These are phyloP conservation scores for Sitta carolinensis DNA, from an alignment of 2,797 vertebrate species.

Conservation along the genomic window DNA sequence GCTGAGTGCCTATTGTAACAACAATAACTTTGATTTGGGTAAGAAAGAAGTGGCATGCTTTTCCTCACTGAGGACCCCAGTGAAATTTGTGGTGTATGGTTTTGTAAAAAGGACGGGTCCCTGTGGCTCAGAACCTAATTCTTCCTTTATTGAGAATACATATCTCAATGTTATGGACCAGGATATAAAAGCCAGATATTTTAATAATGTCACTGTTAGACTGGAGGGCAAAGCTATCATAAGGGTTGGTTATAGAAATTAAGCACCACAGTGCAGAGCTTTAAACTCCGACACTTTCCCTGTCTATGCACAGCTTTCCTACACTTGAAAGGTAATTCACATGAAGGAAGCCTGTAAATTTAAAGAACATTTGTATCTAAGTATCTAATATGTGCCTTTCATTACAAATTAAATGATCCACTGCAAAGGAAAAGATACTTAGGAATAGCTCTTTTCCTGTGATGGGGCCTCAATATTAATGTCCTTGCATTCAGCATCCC, in stretches of 20 bases:
- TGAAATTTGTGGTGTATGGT: neutral
- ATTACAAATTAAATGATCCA: neutral
- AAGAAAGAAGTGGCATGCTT: neutral
- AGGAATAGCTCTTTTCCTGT: neutral
- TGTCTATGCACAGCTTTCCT: neutral
- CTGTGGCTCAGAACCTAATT: neutral
- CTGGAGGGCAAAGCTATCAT: neutral
- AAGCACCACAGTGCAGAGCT: neutral
- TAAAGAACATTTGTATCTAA: neutral
- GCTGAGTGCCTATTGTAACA: neutral
- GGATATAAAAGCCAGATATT: neutral
- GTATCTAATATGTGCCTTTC: neutral
- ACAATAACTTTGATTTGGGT: neutral
- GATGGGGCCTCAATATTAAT: constrained; percentile 6
- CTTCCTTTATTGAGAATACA: neutral
- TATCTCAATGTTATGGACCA: neutral
- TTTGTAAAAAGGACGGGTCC: neutral
- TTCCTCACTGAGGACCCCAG: neutral
- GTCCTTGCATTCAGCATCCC: neutral
- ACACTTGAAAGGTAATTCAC: neutral
- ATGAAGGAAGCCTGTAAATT: neutral
- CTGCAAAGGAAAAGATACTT: neutral
- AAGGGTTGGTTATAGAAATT: neutral
- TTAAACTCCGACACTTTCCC: neutral
- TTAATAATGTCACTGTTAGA: neutral